Base-by-base conservation (phyloP, 2,113 vertebrate species). In the Pelvicachromis taeniatus region DNA sequence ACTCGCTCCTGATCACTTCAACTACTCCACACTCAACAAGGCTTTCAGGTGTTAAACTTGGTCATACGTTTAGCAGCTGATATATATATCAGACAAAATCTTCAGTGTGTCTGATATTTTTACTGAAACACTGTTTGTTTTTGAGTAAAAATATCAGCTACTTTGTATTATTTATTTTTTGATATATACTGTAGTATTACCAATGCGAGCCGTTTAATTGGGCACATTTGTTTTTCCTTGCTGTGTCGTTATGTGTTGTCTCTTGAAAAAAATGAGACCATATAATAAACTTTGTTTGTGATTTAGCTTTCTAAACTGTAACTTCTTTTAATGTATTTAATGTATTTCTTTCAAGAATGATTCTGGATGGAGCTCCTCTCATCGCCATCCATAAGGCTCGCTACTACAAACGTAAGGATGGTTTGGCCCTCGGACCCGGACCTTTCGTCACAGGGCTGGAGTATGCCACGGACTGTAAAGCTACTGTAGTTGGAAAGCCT, bases 341-440 rank as follows among this genome's bases (percentile, higher is more conserved):
- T 26, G 1, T 3, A 11, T 78, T 52, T 55, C 59, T 85, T 68
- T 59, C 2, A 10, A 99, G 98, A 90, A 89, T 99, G 87, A 92
- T 98, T 77, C 93, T 99, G 86, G 95, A 97, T 1, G 98, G 98
- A 1, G 98, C 98, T 0, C 97, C 97, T 56, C 97, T 99, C 75
- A 98, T 99, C 61, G 98, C 98, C 1, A 97, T 99, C 90, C 99
- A 99, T 83, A 99, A 99, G 94, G 98, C 98, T 55, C 96, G 98
- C 1, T 99, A 99, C 89, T 99, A 98, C 94, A 97, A 98, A 91
- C 96, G 95, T 75, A 96, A 97, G 82, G 97, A 99, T 1, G 98
- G 98, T 19, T 90, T 99, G 87, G 97, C 98, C 2, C 94, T 99
- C 17, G 99, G 99, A 12, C 99, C 99, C 0, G 99, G 99, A 7